Conservation (phyloP, 2,888 invertebrate genomes). For the Melangyna quadrimaculata region DNA sequence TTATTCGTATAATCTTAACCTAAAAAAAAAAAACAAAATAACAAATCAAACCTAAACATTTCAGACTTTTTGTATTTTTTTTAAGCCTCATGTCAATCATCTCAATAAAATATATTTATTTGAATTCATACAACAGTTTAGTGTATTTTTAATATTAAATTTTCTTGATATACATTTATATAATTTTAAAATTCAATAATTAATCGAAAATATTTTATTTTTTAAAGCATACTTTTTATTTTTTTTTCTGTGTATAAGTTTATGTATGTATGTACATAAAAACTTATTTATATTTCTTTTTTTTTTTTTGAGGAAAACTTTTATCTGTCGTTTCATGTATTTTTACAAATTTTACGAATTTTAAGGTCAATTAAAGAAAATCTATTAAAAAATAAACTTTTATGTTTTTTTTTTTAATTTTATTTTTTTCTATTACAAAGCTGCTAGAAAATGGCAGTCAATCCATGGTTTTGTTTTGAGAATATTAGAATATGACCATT, state of each 20-base stretch:
- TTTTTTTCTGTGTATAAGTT: constrained; percentile 3
- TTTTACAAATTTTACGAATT: constrained; percentile 59
- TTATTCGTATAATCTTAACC: constrained; percentile 35
- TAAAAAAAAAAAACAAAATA: constrained; percentile 26
- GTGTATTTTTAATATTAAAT: constrained; percentile 29
- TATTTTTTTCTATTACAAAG: too few relatives aligned
- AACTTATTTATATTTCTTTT: not conserved
- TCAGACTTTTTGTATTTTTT: constrained; percentile 69
- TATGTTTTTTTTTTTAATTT: not conserved
- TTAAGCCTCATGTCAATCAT: constrained; percentile 70
- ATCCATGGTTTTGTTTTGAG: too few relatives aligned
- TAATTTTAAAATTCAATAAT: not conserved
- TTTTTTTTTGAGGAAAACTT: constrained; percentile 25
- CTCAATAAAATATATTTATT: constrained; percentile 71
- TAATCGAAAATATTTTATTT: not conserved
- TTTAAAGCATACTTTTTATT: constrained; percentile 1
- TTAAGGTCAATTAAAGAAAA: constrained; percentile 66
- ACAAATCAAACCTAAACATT: constrained; percentile 41
- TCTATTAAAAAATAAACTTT: constrained; percentile 34
- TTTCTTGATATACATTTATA: too few relatives aligned
- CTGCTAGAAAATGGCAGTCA: too few relatives aligned
- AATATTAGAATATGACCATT: too few relatives aligned
- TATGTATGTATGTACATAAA: not conserved
- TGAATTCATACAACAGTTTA: constrained; percentile 57
- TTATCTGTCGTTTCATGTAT: constrained; percentile 57